Conservation (phyloP, 2,888 invertebrate species). For the Choreutis nemorana region DNA sequence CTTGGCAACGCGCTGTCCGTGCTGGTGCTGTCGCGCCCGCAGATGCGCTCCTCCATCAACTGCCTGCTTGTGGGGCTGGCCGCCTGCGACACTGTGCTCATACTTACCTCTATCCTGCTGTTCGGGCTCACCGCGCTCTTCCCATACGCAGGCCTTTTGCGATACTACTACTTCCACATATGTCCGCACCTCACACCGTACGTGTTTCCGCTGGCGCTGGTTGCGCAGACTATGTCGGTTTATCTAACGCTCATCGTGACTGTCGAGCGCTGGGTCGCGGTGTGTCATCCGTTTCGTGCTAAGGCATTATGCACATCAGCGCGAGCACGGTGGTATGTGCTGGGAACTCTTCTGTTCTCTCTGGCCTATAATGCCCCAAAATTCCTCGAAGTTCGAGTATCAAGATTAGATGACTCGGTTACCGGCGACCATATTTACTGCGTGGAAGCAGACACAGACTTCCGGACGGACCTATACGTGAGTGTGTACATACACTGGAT, state of each 20-base stretch:
- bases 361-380: constrained; percentile 86
- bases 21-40: constrained; percentile 88
- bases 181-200: constrained; percentile 83
- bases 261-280: constrained; percentile 93
- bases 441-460: constrained; percentile 72
- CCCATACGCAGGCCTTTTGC: constrained; percentile 80
- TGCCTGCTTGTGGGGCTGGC: constrained; percentile 93
- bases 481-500: constrained; percentile 93
- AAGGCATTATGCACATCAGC: constrained; percentile 91
- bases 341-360: constrained; percentile 81
- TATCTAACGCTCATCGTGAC: constrained; percentile 92
- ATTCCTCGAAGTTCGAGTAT: constrained; percentile 73
- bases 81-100: constrained; percentile 90
- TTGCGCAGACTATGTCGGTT: constrained; percentile 92
- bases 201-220: constrained; percentile 84
- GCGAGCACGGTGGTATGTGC: constrained; percentile 84
- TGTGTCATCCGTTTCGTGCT: constrained; percentile 88
- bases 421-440: constrained; percentile 72
- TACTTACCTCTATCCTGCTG: constrained; percentile 83
- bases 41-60: constrained; percentile 96
- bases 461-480: constrained; percentile 78
- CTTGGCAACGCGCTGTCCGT: constrained; percentile 91
- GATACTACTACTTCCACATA: constrained; percentile 79
- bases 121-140: constrained; percentile 89
- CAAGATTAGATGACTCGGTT: constrained; percentile 45